Base-by-base conservation (phyloP, 2,797 vertebrate genomes). In the Crypturellus tataupa region DNA sequence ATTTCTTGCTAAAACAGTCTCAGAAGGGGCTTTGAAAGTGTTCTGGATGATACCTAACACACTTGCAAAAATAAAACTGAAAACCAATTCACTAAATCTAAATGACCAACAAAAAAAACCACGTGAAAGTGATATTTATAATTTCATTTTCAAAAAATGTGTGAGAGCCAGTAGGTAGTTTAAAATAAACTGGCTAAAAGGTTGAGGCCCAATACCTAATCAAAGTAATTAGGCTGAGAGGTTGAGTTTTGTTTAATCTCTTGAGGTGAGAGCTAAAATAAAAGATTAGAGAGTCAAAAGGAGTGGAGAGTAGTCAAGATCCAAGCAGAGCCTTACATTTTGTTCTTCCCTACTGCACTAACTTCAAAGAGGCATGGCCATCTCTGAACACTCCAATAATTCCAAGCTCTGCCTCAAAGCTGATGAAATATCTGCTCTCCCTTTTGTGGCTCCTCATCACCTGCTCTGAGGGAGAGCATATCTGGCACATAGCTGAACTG, bases 251-350 rank as follows among this genome's bases (percentile, higher is more conserved):
- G 67, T 31, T 63, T 77, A 27, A 49, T 85, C 53, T 87, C 47
- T 81, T 63, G 37, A 93, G 23, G 77, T 18, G 35, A 90, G 59
- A 94, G 53, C 33, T 46, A 35, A 95, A 94, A 91, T 92, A 21
- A 91, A 91, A 93, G 72, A 92, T 73, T 44, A 94, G 89, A 76
- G 42, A 92, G 44, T 85, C 68, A 87, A 80, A 94, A 91, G 10
- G 53, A 37, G 29, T 35, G 13, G 69, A 87, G 25, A 92, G 31
- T 40, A 85, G 65, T 73, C 78, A 68, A 92, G 35, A 78, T 13
- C 14, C 80, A 55, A 71, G 39, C 17, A 83, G 55, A 56, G 55
- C 55, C 55, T 56, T 56, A 40, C 10, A 12, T 55, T 44, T 25
- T 56, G 47, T 20, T 64, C 86, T 6, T 42, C 4, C 29, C 31